phyloP scores from a whole-genome alignment of 2,888 invertebrate species.

The Dicycla oo region DNA sequence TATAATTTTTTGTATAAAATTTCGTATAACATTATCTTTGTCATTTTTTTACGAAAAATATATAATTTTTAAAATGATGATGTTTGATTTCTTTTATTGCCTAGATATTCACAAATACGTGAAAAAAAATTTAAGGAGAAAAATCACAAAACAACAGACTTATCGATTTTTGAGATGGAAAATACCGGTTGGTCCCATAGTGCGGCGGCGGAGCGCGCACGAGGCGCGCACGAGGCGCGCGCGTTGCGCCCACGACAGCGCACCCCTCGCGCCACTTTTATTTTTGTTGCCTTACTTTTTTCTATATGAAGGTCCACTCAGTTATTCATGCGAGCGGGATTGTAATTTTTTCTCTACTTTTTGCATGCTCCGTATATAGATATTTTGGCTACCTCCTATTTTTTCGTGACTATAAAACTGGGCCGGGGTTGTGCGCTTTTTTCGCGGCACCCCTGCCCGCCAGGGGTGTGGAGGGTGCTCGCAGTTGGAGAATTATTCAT shows the following conservation, averaged over 20 bases:
- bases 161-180: no score
- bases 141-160: no score
- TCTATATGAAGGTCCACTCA: slow-evolving; percentile 88
- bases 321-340: slow-evolving; percentile 89
- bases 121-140: no score
- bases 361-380: slow-evolving; percentile 88
- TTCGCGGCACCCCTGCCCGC: slow-evolving; percentile 83
- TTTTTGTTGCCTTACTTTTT: slow-evolving; percentile 85
- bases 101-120: no score
- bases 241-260: no score
- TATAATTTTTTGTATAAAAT: no score
- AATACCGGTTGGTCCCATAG: no score
- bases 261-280: slow-evolving; percentile 73
- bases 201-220: slow-evolving; percentile 61
- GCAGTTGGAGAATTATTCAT: slow-evolving; percentile 90
- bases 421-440: slow-evolving; percentile 87
- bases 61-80: no score
- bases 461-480: slow-evolving; percentile 84
- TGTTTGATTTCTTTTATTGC: no score
- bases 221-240: slow-evolving; percentile 57
- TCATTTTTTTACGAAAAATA: no score
- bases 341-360: slow-evolving; percentile 86
- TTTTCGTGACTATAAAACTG: slow-evolving; percentile 90
- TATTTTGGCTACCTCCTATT: slow-evolving; percentile 89
- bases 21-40: no score